A percentile compares a stretch with the other conserved stretches of the same genome.
Evolutionary conservation across 2,113 vertebrate species (phyloP).

Genomic region (Pantherophis guttatus): DNA sequence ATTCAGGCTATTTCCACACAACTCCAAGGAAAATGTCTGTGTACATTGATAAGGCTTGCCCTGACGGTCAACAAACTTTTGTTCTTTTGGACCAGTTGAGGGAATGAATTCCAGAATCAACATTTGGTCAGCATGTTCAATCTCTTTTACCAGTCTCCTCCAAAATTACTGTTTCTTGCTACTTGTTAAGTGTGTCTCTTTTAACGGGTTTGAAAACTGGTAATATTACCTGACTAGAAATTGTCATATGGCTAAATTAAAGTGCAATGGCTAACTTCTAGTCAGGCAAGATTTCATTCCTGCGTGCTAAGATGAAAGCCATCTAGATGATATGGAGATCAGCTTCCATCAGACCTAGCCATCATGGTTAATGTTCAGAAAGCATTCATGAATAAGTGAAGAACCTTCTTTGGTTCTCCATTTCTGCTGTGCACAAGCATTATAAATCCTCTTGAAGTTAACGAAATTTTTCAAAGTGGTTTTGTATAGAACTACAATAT

Average conservation of each 20-base stretch:
- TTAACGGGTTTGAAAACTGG: background rate
- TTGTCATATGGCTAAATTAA: background rate
- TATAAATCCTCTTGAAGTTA: background rate
- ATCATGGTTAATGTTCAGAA: background rate
- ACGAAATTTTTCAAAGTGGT: background rate
- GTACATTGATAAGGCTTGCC: conserved; percentile 55
- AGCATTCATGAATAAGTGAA: background rate
- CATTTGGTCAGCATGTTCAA: conserved; percentile 6
- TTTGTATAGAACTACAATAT: background rate
- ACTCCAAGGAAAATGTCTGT: background rate
- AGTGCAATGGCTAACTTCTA: background rate
- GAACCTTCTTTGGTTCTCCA: background rate
- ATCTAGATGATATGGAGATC: background rate
- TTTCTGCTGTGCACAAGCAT: background rate
- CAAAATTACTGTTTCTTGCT: background rate
- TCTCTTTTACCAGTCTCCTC: background rate
- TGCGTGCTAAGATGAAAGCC: background rate
- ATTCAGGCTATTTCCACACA: conserved; percentile 15
- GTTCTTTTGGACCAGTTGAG: conserved; percentile 33
- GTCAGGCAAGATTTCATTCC: background rate
- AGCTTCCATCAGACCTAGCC: background rate
- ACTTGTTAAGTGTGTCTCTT: background rate
- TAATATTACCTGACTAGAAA: background rate
- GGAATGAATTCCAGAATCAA: conserved; percentile 35
- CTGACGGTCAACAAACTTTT: conserved; percentile 40